A percentile compares a stretch with the other conserved stretches of the same genome.
Evolutionary conservation across 2,888 invertebrate species (phyloP).

Genomic region (Parnassius orleans): DNA sequence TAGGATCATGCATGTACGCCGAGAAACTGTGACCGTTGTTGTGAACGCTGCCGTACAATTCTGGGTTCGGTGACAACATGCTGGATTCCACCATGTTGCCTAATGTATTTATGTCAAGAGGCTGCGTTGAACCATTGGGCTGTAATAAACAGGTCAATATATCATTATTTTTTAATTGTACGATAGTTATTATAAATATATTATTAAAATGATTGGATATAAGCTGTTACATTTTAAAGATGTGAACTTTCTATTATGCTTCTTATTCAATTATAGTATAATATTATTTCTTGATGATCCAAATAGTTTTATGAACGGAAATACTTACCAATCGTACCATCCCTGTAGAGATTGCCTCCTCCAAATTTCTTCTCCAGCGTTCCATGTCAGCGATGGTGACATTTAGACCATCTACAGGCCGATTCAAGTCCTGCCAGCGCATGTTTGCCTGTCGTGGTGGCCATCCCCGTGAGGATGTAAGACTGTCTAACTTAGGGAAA

Average conservation of each 20-base stretch:
- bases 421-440: slow-evolving; percentile 82
- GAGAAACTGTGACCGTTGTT: slow-evolving; percentile 87
- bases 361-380: slow-evolving; percentile 87
- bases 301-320: no score
- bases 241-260: no score
- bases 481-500: slow-evolving; percentile 89
- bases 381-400: slow-evolving; percentile 85
- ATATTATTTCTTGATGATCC: no score
- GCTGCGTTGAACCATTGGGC: slow-evolving; percentile 71
- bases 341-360: slow-evolving; percentile 88
- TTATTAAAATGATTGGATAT: not conserved
- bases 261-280: not conserved
- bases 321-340: slow-evolving; percentile 78
- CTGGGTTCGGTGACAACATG: slow-evolving; percentile 83
- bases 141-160: slow-evolving; percentile 38
- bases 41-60: slow-evolving; percentile 86
- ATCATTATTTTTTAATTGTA: no score
- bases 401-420: slow-evolving; percentile 82
- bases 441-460: slow-evolving; percentile 85
- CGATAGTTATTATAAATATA: not conserved
- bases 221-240: not conserved
- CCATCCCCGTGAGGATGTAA: slow-evolving; percentile 86
- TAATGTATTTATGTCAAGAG: slow-evolving; percentile 83
- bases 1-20: slow-evolving; percentile 87
- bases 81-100: slow-evolving; percentile 87